A percentile compares a stretch with the other conserved stretches of the same genome.
Conservation (phyloP, 1,140 invertebrate genomes). For the Periplaneta americana region DNA sequence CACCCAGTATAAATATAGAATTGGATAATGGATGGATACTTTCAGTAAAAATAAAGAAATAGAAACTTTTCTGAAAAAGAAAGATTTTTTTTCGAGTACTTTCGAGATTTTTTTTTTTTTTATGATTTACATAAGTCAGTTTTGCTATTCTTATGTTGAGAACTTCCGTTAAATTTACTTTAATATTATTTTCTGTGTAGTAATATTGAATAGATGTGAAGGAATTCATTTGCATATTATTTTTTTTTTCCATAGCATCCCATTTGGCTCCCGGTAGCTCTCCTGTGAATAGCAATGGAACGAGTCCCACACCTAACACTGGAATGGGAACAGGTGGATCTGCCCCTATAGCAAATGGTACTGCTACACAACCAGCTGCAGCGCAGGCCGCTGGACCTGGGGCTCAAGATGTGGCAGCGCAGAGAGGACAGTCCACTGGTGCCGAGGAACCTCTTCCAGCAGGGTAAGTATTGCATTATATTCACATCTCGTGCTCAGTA, state of each 20-base stretch:
- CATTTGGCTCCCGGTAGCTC: neutral
- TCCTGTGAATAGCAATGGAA: neutral
- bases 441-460: conserved; percentile 73
- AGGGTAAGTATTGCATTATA: conserved; percentile 39
- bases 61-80: too few species aligned
- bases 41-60: too few species aligned
- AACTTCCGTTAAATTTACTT: too few species aligned
- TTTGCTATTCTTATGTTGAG: too few species aligned
- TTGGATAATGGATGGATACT: too few species aligned
- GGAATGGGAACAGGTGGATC: neutral
- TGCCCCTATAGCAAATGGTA: conserved; percentile 23
- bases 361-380: conserved; percentile 28
- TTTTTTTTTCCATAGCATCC: neutral
- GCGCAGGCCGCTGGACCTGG: conserved; percentile 32
- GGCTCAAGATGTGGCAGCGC: conserved; percentile 28
- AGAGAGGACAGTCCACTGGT: conserved; percentile 30
- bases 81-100: too few species aligned
- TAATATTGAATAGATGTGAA: too few species aligned
- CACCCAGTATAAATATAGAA: too few species aligned
- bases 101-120: too few species aligned
- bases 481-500: neutral
- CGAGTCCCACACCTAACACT: neutral
- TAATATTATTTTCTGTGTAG: too few species aligned
- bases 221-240: too few species aligned
- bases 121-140: too few species aligned